Percentiles rank a stretch among this genome's conserved stretches.
Conservation (phyloP, 2,888 invertebrate genomes). For the Eledona agricola region DNA sequence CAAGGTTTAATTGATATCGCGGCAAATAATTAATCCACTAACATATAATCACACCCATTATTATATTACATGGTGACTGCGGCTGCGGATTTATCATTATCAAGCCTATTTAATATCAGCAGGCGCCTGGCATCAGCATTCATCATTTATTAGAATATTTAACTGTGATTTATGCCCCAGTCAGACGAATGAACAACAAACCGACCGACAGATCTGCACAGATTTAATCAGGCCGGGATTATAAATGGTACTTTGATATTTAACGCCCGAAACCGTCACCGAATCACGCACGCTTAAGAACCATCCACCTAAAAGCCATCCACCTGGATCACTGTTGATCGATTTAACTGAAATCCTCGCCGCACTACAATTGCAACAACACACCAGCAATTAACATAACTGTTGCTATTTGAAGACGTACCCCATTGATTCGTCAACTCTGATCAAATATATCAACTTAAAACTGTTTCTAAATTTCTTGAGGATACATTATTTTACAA, state of each 20-base stretch:
- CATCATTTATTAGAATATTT: constrained; percentile 48
- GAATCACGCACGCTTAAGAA: no score
- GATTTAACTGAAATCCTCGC: no score
- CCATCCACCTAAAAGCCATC: no score
- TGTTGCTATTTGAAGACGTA: no score
- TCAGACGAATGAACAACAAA: constrained; percentile 35
- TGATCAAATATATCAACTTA: no score
- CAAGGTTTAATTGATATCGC: constrained; percentile 44
- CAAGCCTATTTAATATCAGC: constrained; percentile 42
- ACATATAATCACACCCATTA: constrained; percentile 46
- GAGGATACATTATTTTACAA: no score
- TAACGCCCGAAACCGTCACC: no score
- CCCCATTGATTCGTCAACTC: no score
- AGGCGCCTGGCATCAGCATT: constrained; percentile 37
- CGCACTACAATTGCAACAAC: no score
- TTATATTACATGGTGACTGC: constrained; percentile 44
- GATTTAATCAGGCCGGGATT: constrained; percentile 49
- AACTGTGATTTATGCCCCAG: constrained; percentile 43
- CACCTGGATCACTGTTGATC: no score
- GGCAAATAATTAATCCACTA: constrained; percentile 47
- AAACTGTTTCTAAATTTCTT: no score
- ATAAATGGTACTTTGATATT: constrained; percentile 46
- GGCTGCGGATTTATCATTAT: constrained; percentile 45
- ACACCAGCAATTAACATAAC: no score
- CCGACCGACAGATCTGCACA: constrained; percentile 45